Evolutionary conservation across 2,797 vertebrate species (phyloP).

Genomic region (Amblyopsis hoosieri): DNA sequence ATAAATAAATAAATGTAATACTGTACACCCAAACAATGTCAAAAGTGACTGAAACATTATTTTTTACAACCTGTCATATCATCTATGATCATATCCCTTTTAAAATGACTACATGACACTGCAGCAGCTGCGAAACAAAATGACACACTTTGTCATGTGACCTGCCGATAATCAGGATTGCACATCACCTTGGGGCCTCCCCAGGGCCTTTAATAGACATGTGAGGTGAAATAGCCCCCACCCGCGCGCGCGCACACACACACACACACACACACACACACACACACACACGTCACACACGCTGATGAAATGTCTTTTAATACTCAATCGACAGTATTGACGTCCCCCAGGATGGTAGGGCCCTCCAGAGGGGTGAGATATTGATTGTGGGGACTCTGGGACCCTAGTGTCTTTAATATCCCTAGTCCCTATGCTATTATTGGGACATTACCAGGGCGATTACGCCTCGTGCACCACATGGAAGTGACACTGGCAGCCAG

Average conservation of each 20-base stretch:
- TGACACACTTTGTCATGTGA: constrained; percentile 64
- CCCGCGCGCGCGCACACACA: constrained; percentile 26
- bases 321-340: constrained; percentile 83
- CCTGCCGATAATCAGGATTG: constrained; percentile 69
- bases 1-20: no score
- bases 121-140: constrained; percentile 37
- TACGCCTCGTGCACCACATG: constrained; percentile 70
- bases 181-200: constrained; percentile 62
- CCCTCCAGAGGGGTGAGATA: constrained; percentile 58
- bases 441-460: constrained; percentile 78
- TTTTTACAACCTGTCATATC: constrained; percentile 1
- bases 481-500: constrained; percentile 46
- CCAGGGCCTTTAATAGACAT: constrained; percentile 68
- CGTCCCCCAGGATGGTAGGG: constrained; percentile 63
- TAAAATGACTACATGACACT: constrained; percentile 39
- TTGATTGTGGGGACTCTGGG: constrained; percentile 73
- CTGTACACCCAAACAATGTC: not conserved
- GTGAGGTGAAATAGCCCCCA: constrained; percentile 56
- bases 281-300: constrained; percentile 49
- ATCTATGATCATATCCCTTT: constrained; percentile 14
- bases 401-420: constrained; percentile 70
- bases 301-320: constrained; percentile 82
- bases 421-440: constrained; percentile 73
- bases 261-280: constrained; percentile 4
- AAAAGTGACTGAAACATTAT: constrained; percentile 1